Percentiles rank a stretch among this genome's conserved stretches.
Conservation (phyloP, 2,888 invertebrate genomes). For the Seladonia tumulorum region DNA sequence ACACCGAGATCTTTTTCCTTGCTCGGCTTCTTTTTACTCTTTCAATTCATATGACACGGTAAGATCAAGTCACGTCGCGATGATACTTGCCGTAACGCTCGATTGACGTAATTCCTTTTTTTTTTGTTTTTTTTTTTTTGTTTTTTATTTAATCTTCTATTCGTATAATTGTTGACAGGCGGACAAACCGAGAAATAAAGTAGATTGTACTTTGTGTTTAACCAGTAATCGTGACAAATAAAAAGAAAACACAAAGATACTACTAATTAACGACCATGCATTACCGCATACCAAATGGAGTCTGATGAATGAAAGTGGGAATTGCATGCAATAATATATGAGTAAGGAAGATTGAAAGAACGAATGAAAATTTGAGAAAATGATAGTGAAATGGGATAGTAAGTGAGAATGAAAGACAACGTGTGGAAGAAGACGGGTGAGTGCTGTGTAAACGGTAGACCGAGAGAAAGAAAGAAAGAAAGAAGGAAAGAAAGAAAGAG, state of each 20-base stretch:
- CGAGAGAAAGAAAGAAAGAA: background rate
- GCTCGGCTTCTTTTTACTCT: constrained; percentile 39
- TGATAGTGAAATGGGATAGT: constrained; percentile 13
- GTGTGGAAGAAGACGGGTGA: constrained; percentile 15
- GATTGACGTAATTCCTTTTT: constrained; percentile 70
- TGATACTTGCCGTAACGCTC: constrained; percentile 27
- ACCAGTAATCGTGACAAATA: constrained; percentile 45
- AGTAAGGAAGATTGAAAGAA: constrained; percentile 22
- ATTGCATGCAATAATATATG: constrained; percentile 32
- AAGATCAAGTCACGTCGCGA: constrained; percentile 4
- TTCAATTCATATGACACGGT: constrained; percentile 35
- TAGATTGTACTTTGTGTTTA: constrained; percentile 68
- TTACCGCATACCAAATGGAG: constrained; percentile 57
- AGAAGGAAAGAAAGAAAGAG: constrained; percentile 47
- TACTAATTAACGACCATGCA: constrained; percentile 55
- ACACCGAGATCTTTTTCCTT: constrained; percentile 46
- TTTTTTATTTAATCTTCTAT: constrained; percentile 75
- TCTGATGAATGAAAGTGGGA: constrained; percentile 49
- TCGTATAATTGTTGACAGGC: constrained; percentile 57
- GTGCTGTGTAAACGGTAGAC: constrained; percentile 20
- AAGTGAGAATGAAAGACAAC: constrained; percentile 25
- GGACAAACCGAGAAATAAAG: constrained; percentile 30
- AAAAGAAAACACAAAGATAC: constrained; percentile 61
- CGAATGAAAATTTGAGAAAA: constrained; percentile 37
- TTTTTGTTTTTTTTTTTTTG: constrained; percentile 69